Evolutionary conservation across 2,113 vertebrate genomes (phyloP).

Genomic region (Bothrops jararaca): DNA sequence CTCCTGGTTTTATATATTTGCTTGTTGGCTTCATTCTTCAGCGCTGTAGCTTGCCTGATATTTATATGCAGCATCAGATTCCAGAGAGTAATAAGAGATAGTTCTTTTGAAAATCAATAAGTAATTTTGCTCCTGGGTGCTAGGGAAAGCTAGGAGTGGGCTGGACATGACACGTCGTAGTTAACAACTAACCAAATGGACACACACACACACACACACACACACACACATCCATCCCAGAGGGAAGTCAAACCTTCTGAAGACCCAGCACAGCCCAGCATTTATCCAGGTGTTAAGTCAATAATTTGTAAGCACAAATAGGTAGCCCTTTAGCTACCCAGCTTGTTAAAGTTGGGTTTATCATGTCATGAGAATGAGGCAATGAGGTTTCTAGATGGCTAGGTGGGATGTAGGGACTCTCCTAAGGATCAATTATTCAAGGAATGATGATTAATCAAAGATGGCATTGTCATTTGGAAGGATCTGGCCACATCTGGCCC

Average conservation of each 20-base stretch:
- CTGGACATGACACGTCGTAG: neutral
- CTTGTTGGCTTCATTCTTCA: fast-evolving
- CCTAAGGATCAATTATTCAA: neutral
- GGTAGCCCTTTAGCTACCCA: neutral
- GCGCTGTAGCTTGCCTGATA: neutral
- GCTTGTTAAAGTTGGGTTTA: neutral
- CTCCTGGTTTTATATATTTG: neutral
- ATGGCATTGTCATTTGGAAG: no score
- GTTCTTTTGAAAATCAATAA: slow-evolving; percentile 32
- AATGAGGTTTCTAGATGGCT: neutral
- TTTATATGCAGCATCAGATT: neutral
- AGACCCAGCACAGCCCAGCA: neutral
- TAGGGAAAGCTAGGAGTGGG: neutral
- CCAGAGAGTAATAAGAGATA: neutral
- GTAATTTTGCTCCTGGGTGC: slow-evolving; percentile 17
- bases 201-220: neutral
- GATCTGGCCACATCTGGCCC: no score
- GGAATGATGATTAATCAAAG: neutral
- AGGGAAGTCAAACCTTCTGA: neutral
- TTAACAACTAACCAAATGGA: neutral
- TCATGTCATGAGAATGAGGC: neutral
- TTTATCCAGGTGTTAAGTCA: neutral
- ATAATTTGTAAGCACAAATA: neutral
- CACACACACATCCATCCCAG: fast-evolving
- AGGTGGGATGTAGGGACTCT: neutral